These are phyloP conservation scores for Scaptomyza pallida DNA, from an alignment of 1,140 invertebrate species.

Conservation along the genomic window DNA sequence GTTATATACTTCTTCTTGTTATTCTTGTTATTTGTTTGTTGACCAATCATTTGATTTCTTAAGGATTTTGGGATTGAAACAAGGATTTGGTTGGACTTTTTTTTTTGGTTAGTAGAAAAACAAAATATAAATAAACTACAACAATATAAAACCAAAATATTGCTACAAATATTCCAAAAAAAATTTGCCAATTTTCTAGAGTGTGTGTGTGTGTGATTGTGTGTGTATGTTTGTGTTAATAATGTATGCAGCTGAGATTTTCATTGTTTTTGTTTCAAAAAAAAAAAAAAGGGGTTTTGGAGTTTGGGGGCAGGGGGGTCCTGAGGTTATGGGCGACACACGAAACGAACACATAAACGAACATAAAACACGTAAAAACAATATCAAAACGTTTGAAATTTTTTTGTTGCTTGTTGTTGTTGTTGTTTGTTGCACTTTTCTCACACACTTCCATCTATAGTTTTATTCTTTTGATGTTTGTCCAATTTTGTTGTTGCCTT, in stretches of 20 bases:
- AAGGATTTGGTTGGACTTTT: background rate
- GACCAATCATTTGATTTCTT: slow-evolving; percentile 1
- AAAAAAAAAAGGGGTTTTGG: no score
- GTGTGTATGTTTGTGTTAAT: slow-evolving; percentile 1
- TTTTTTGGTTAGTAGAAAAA: background rate
- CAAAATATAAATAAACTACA: slow-evolving; percentile 10
- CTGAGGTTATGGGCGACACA: slow-evolving; percentile 35
- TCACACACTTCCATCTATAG: no score
- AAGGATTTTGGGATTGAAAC: background rate
- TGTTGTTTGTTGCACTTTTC: background rate
- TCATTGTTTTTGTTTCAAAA: background rate
- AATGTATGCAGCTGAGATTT: slow-evolving; percentile 16
- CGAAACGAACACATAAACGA: slow-evolving; percentile 43
- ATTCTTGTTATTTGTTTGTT: slow-evolving; percentile 14
- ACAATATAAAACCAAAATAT: slow-evolving; percentile 21
- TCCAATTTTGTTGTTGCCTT: background rate
- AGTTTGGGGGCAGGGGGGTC: background rate
- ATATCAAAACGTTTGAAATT: slow-evolving; percentile 44
- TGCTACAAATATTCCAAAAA: slow-evolving; percentile 3
- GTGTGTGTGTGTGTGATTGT: background rate
- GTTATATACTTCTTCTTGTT: slow-evolving; percentile 1
- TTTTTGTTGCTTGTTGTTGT: background rate
- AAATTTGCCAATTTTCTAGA: slow-evolving; percentile 11
- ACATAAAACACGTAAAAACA: slow-evolving; percentile 49
- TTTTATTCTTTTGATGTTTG: background rate